Percentiles rank a stretch among this genome's conserved stretches.
These are phyloP conservation scores for Syritta pipiens DNA, from an alignment of 2,888 invertebrate genomes.

Conservation along the genomic window DNA sequence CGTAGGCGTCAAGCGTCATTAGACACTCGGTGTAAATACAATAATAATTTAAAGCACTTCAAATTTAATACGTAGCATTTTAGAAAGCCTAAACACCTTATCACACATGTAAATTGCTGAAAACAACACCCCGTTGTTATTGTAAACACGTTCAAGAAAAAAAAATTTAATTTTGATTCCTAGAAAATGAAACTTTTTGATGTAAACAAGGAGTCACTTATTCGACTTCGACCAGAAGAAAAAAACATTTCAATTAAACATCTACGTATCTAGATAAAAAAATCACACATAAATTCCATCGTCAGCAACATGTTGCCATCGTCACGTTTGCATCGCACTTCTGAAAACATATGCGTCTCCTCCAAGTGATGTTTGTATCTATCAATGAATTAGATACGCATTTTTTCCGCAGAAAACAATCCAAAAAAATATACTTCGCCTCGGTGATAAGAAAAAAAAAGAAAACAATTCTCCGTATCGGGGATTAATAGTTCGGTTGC, in stretches of 20 bases:
- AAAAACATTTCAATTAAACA: neutral
- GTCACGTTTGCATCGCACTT: neutral
- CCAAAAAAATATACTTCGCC: neutral
- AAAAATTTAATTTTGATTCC: neutral
- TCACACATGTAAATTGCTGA: neutral
- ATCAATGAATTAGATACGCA: constrained; percentile 24
- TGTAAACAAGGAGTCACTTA: no score
- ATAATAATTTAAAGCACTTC: no score
- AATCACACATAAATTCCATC: neutral
- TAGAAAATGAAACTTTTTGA: no score
- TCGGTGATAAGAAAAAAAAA: neutral
- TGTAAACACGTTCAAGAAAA: neutral
- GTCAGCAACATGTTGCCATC: constrained; percentile 6
- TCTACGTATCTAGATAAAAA: neutral
- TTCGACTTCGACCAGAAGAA: no score
- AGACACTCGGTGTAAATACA: no score
- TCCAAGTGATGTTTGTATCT: neutral
- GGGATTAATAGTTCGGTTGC: constrained; percentile 5
- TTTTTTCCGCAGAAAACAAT: neutral
- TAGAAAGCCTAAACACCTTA: no score
- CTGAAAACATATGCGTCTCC: neutral
- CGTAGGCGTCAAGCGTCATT: no score
- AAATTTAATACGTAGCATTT: no score
- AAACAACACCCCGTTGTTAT: no score
- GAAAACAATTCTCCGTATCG: constrained; percentile 6